Base-by-base conservation (phyloP, 2,797 vertebrate genomes). In the Pangasius krempfi region DNA sequence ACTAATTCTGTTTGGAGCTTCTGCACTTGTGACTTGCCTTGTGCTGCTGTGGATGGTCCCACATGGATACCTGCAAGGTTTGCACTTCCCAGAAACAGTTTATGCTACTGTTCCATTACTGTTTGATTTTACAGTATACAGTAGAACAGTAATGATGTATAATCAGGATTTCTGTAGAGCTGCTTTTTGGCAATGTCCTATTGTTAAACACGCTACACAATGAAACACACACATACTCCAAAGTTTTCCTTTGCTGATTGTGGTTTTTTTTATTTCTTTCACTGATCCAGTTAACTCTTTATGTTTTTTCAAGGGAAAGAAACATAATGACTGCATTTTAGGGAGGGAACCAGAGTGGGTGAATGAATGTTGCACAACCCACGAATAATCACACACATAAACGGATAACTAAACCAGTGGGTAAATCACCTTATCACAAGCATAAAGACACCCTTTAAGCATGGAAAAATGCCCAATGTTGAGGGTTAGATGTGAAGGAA, bases 341-440 rank as follows among this genome's bases (percentile, higher is more conserved):
- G 2, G 88, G 88, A 93, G 89, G 89, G 90, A 92, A 89, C 92
- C 14, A 72, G 60, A 89, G 73, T 91, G 84, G 90, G 92, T 92
- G 90, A 8, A 89, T 88, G 91, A 89, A 94, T 91, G 79, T 85
- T 84, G 91, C 73, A 91, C 56, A 91, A 91, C 92, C 92, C 92
- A 94, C 93, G 92, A 94, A 95, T 94, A 95, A 95, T 95, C 72
- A 80, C n/a, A 87, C 80, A 89, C 73, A 85, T 72, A 84, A 94
- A 89, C 92, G 91, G 91, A 92, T 78, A 91, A 92, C 78, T 94
- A 82, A 95, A 91, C 86, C 5, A 70, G 68, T 84, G 76, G 82
- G 91, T 91, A 94, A 95, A 96, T 91, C 92, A 94, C 92, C 90
- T 95, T 96, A 94, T 94, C 91, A 92, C 94, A 95, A 94, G 88